Percentiles rank a stretch among this genome's conserved stretches.
Evolutionary conservation across 2,113 vertebrate genomes (phyloP).

Genomic region (Thamnophis sirtalis): DNA sequence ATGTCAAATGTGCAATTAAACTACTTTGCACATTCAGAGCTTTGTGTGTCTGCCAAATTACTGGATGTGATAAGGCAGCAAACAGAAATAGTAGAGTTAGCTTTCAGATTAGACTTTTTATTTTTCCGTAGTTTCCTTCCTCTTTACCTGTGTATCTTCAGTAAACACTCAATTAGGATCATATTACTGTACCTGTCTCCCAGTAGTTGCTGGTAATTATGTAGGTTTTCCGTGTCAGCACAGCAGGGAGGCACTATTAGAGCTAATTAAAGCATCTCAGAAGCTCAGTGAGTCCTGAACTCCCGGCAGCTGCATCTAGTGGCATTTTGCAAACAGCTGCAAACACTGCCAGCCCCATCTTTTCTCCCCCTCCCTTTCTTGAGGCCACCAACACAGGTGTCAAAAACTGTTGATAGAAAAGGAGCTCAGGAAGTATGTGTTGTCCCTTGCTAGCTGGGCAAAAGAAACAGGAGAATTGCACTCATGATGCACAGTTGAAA

Average conservation of each 20-base stretch:
- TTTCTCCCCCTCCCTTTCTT: not conserved
- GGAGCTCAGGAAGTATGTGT: not conserved
- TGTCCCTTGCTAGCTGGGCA: not conserved
- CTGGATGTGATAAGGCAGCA: not conserved
- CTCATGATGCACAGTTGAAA: not conserved
- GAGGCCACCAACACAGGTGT: slow-evolving; percentile 53
- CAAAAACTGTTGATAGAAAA: slow-evolving; percentile 32
- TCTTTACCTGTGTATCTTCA: slow-evolving; percentile 28
- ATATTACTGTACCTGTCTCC: slow-evolving; percentile 53
- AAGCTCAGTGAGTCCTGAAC: not conserved
- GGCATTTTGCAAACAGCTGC: not conserved
- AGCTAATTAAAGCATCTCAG: slow-evolving; percentile 53
- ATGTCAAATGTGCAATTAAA: slow-evolving; percentile 30
- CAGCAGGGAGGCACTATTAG: slow-evolving; percentile 55
- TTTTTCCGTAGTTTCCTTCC: not conserved
- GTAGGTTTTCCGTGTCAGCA: slow-evolving; percentile 62
- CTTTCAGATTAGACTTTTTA: not conserved
- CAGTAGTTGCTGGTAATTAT: slow-evolving; percentile 60
- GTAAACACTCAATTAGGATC: slow-evolving; percentile 65
- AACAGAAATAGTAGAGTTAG: not conserved
- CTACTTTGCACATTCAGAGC: not conserved
- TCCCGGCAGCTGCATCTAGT: not conserved
- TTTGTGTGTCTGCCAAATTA: not conserved
- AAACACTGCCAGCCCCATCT: slow-evolving; percentile 6
- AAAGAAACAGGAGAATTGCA: not conserved